Evolutionary conservation across 2,797 vertebrate genomes (phyloP), one percentile per base, ranked within the genome.

Genomic region (Muraenolepis orangiensis): DNA sequence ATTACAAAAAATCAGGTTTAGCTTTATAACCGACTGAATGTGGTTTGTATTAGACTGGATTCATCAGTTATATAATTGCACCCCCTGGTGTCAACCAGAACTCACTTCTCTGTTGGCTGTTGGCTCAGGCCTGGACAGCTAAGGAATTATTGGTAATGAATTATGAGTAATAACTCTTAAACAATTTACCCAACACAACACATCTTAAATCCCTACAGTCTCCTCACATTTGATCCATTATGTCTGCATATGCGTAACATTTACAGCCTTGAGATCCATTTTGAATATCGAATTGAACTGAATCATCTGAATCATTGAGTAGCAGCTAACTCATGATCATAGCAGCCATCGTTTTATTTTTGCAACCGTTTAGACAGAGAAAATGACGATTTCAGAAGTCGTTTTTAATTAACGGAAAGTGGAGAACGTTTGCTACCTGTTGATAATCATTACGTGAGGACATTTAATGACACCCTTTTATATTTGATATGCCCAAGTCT

Each of bases 51-150:
- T 82, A 80, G 83, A 72, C 79, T 72, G 74, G 80, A 80, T 42
- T 66, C 2, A 79, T 72, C 72, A 68, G 69, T 87, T 86, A 87
- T 78, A 82, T 85, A 90, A 91, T 84, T 85, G 85, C 85, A 84
- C 86, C 87, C 89, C 82, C 89, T 92, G 86, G 91, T 91, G 90
- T 89, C 84, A 74, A 80, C 71, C 31, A 72, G 72, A 66, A 66
- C 76, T 71, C 79, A 76, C 42, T 76, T 30, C 79, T 81, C 78
- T 86, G n/a, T n/a, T n/a, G n/a, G n/a, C 57, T 51, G 20, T 18
- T 31, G 66, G 66, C 28, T 13, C 42, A 66, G 61, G 64, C 64
- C 7, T 29, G 23, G 28, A 29, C 14, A 26, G 46, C 20, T 6
- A 57, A n/a, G 42, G 42, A 46, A 51, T 51, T 51, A 20, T 51